Base-by-base conservation (phyloP, 2,888 invertebrate species). In the Gari tellinella region DNA sequence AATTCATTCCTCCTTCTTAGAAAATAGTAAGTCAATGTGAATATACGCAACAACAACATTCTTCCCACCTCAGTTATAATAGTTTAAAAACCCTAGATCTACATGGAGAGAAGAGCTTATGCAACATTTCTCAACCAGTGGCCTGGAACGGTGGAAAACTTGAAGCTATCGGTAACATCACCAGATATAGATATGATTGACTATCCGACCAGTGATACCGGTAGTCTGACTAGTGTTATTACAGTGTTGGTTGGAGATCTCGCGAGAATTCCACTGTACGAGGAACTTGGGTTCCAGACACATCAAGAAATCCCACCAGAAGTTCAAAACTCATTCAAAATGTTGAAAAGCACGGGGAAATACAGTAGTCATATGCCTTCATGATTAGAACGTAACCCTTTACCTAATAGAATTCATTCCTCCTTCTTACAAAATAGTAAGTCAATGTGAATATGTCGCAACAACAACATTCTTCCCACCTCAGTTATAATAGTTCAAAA, bases 71-170 rank as follows among this genome's bases (percentile, higher is more conserved):
- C 73, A 10, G 53, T 88, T 0, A 86, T 90, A 19, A 53, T 90
- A 25, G 88, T 89, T 23, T 88, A 89, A 41, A 88, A 86, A 57
- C 89, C 89, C 0, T 86, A n/a, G n/a, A n/a, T n/a, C n/a, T n/a
- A 84, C 61, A 89, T 89, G 89, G 89, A 89, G 45, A 76, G 88
- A 21, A 69, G 88, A 23, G 72, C 82, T 1, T 85, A 82, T 56
- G 87, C 89, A 51, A 90, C 90, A 10, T 89, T 90, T 65, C 75
- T 84, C 80, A 88, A 88, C 70, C 88, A 88, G 72, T 90, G 88
- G 88, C 84, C 86, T 2, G 81, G 66, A 4, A 75, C 80, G 8
- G 45, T 74, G 12, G 31, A 57, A 17, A 61, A 75, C 12, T 31
- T 79, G 46, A 53, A 63, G 7, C 78, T 88, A 0, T 49, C 41